Conservation (phyloP, 2,113 vertebrate species). For the Dasyornis broadbenti region DNA sequence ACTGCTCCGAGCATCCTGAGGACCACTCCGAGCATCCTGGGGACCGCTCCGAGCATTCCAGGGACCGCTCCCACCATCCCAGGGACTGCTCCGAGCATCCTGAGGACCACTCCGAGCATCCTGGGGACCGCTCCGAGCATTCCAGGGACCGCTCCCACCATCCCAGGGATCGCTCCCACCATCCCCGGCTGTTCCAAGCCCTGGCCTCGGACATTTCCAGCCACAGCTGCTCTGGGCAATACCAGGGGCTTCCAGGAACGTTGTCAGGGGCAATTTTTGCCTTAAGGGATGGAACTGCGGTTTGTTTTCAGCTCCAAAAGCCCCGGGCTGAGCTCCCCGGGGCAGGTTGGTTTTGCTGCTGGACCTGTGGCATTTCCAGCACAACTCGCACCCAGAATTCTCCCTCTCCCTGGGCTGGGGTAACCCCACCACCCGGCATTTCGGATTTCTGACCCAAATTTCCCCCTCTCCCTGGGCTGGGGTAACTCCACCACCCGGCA, state of each 20-base stretch:
- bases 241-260: neutral
- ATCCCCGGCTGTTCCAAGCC: too few relatives aligned
- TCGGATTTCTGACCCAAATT: neutral
- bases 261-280: neutral
- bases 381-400: neutral
- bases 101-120: too few relatives aligned
- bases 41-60: too few relatives aligned
- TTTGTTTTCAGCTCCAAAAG: neutral
- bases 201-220: neutral
- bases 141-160: too few relatives aligned
- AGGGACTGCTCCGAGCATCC: too few relatives aligned
- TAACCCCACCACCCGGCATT: accelerated
- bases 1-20: too few relatives aligned
- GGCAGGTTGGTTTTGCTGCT: neutral
- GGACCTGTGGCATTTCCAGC: neutral
- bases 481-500: accelerated
- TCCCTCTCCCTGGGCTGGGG: neutral
- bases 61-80: too few relatives aligned
- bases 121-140: too few relatives aligned
- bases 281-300: accelerated
- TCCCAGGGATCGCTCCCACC: too few relatives aligned
- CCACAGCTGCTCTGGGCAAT: neutral
- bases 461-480: neutral
- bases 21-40: too few relatives aligned
- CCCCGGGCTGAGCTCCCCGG: neutral